Evolutionary conservation across 1,140 invertebrate species (phyloP), one percentile per base, ranked within the genome.

Genomic region (Cheumatopsyche charites): DNA sequence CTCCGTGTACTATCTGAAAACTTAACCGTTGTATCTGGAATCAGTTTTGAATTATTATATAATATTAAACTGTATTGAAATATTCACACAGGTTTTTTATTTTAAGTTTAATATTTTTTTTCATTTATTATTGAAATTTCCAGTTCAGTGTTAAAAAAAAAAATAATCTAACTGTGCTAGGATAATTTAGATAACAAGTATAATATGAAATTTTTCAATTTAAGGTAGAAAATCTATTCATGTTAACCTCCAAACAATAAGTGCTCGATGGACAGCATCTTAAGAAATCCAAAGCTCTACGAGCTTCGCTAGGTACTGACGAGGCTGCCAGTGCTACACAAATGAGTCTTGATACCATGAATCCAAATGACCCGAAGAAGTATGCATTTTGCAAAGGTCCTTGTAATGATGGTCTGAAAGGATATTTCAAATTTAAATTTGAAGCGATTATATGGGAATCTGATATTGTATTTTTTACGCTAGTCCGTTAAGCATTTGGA

Each of bases 401-500:
- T 58, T 71, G 52, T 11, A 68, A 21, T 25, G 66, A 63, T 17
- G 71, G 67, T 15, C 74, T 75, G 21, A 0, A 61, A 70, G 19
- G 0, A 67, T 58, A 41, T n/a, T 12, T 26, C 12, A 43, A n/a
- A 62, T 45, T 29, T 69, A 36, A n/a, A n/a, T 36, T 9, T 36
- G 29, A 36, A 4, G 29, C 9, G 9, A 36, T 36, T 36, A 9
- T 36, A 36, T 4, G 9, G 36, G 36, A 62, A 62, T 62, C 12
- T 29, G 26, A 21, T 12, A 55, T 55, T 9, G 2, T 4, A 55
- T 15, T 23, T 55, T 55, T 68, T 62, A 90, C 89, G 87, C 84
- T 29, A 90, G 77, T 68, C 87, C 89, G 68, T 89, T 86, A 0
- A 90, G 80, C 45, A 90, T 83, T 75, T 90, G 88, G 1, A 89